phyloP scores from a whole-genome alignment of 2,888 invertebrate genomes.

The Panzeria rudis region DNA sequence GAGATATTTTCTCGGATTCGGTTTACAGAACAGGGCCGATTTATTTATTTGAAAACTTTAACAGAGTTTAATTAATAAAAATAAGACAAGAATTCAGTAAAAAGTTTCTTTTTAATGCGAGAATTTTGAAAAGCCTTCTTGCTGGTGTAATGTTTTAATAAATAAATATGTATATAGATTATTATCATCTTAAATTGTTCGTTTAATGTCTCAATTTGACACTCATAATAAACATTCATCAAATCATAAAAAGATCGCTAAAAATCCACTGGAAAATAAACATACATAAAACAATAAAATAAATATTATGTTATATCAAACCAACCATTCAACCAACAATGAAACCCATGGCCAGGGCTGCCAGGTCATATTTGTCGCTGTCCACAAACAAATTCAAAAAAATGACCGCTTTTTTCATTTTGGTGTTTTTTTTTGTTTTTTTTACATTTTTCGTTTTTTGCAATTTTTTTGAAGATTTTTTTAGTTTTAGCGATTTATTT shows the following conservation, averaged over 20 bases:
- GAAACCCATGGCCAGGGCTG: constrained; percentile 10
- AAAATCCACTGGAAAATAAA: constrained; percentile 28
- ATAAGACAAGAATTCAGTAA: too few relatives aligned
- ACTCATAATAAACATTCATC: constrained; percentile 77
- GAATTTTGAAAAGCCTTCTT: neutral
- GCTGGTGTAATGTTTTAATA: neutral
- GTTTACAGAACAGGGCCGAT: too few relatives aligned
- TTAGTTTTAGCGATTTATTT: too few relatives aligned
- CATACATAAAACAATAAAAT: constrained; percentile 22
- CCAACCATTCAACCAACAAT: neutral
- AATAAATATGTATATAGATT: constrained; percentile 23
- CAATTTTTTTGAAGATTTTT: too few relatives aligned
- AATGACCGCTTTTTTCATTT: too few relatives aligned
- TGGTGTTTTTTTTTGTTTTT: too few relatives aligned
- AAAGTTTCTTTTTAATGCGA: neutral
- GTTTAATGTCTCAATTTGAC: constrained; percentile 80
- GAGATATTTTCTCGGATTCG: too few relatives aligned
- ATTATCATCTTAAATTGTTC: constrained; percentile 44
- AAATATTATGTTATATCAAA: neutral
- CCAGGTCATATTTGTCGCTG: too few relatives aligned
- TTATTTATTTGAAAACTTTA: too few relatives aligned
- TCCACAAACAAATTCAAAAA: too few relatives aligned
- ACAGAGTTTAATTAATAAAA: too few relatives aligned
- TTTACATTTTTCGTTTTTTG: too few relatives aligned
- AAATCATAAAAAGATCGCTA: constrained; percentile 79